phyloP scores from a whole-genome alignment of 2,888 invertebrate genomes.

The Trileptium ribeirensis region DNA sequence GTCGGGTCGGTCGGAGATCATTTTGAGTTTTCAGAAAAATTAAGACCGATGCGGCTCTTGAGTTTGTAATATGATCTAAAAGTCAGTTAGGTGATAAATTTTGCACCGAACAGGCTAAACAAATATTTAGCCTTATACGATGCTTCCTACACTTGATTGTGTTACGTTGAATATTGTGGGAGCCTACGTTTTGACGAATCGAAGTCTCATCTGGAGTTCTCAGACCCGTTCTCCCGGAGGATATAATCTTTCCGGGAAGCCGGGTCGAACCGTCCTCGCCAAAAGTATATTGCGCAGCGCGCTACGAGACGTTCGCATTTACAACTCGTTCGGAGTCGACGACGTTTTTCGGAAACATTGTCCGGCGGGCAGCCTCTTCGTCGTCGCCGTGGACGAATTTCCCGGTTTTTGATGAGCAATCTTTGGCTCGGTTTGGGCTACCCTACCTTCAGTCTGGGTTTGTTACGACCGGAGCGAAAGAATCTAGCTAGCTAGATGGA shows the following conservation, averaged over 20 bases:
- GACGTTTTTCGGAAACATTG: conserved; percentile 86
- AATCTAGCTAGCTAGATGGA: not conserved
- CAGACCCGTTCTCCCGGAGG: conserved; percentile 82
- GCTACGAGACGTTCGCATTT: conserved; percentile 89
- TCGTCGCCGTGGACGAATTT: conserved; percentile 78
- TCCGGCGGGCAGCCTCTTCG: conserved; percentile 81
- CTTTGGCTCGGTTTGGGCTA: conserved; percentile 68
- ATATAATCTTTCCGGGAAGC: conserved; percentile 64
- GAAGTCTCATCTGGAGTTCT: too few species aligned
- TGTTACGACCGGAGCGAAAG: conserved; percentile 12
- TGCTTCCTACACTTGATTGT: too few species aligned
- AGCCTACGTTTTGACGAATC: too few species aligned
- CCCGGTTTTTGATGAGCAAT: conserved; percentile 92
- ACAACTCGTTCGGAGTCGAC: conserved; percentile 86
- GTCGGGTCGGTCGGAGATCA: too few species aligned
- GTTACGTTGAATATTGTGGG: too few species aligned
- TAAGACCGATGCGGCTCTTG: too few species aligned
- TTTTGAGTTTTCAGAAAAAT: too few species aligned
- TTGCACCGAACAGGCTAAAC: too few species aligned
- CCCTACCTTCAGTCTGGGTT: conserved; percentile 28
- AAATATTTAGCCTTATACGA: too few species aligned
- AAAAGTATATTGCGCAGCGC: conserved; percentile 80
- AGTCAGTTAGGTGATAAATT: too few species aligned
- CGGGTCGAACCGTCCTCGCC: conserved; percentile 78
- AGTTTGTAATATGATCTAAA: too few species aligned